Base-by-base conservation (phyloP, 2,888 invertebrate species). In the Nipponacmea schrenckii region DNA sequence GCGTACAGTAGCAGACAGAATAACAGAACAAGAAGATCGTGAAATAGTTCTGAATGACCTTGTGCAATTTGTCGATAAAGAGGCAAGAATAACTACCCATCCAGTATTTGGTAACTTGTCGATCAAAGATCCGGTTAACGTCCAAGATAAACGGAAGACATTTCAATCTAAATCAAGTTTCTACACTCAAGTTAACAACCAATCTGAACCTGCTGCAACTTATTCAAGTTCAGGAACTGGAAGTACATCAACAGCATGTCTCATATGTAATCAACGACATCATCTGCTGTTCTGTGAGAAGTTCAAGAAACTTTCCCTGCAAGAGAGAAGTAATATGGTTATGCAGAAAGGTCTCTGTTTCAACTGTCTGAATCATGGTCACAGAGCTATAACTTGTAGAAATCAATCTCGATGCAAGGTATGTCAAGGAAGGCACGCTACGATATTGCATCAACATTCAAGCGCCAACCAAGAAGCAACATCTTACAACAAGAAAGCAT, bases 1-100 rank as follows among this genome's bases (percentile, higher is more conserved):
- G 70, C 45, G 71, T 56, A 74, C 31, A 20, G 24, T 64, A 17
- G 73, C 70, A 0, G 48, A 66, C 4, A 64, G 46, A 5, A 62
- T 44, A 3, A 71, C 68, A 45, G 76, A 72, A 10, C 7, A 12
- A 20, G 3, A 20, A 8, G 56, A 56, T 4, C 71, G 27, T n/a
- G 26, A 15, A 62, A 69, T 70, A 1, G 15, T 27, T n/a, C 69
- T 74, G 31, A 12, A 56, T 56, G 56, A 56, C 3, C 10, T 56
- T 10, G 56, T 56, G 24, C 4, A 56, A 5, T 56, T 56, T 20
- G 56, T 56, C 10, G 56, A 56, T 7, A 10, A 14, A 56, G 56
- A 56, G 8, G 56, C 56, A 4, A 56, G 56, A 24, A 56, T 56
- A 12, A 56, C 56, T 8, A 56, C 56, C 10, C 56, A 56, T 24